phyloP scores from a whole-genome alignment of 2,797 vertebrate genomes.

The Pantherophis alleghaniensis region DNA sequence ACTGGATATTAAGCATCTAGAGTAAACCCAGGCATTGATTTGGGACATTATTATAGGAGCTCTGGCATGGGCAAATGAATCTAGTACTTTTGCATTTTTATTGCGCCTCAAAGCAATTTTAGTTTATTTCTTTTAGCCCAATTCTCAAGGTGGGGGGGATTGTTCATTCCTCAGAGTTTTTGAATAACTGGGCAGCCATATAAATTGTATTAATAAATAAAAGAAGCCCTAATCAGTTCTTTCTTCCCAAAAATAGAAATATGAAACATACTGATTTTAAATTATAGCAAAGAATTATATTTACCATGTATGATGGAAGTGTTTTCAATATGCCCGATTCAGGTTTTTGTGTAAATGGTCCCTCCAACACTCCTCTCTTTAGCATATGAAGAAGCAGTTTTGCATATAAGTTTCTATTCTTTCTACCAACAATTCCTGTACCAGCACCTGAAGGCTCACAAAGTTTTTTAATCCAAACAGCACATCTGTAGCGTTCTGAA shows the following conservation, averaged over 20 bases:
- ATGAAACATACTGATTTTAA: not conserved
- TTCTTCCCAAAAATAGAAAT: not conserved
- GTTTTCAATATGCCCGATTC: slow-evolving; percentile 81
- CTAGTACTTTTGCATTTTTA: not conserved
- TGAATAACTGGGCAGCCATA: not conserved
- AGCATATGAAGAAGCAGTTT: slow-evolving; percentile 91
- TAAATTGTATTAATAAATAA: not conserved
- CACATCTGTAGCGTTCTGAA: slow-evolving; percentile 85
- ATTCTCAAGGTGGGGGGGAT: not conserved
- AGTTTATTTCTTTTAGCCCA: not conserved
- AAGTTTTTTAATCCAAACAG: slow-evolving; percentile 92
- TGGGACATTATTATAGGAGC: not conserved
- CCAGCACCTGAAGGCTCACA: slow-evolving; percentile 82
- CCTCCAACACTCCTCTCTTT: slow-evolving; percentile 80
- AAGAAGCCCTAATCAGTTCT: not conserved
- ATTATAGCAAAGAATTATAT: slow-evolving; percentile 31
- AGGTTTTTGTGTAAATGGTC: slow-evolving; percentile 85
- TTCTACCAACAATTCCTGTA: slow-evolving; percentile 75
- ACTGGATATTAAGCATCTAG: not conserved
- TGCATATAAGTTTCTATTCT: slow-evolving; percentile 87
- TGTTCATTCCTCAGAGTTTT: not conserved
- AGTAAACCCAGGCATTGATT: not conserved
- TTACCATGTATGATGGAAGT: slow-evolving; percentile 89
- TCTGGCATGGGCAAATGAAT: not conserved
- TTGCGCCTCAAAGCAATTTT: not conserved